Conservation (phyloP, 2,113 vertebrate species). For the Clarias macrocephalus region DNA sequence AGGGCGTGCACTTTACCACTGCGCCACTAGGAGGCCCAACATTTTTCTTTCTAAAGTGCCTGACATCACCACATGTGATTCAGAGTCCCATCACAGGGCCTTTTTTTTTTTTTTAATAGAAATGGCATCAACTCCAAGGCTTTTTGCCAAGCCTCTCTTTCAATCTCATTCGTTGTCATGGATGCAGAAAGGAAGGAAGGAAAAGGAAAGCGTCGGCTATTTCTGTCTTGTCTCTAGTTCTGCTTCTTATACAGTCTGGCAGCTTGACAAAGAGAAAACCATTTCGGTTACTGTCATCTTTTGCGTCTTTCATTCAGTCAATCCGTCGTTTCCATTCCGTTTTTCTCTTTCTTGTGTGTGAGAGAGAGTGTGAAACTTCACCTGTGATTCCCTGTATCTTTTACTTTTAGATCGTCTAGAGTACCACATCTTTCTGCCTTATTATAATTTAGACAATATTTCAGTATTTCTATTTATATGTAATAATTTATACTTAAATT, state of each 20-base stretch:
- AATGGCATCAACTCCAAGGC: background rate
- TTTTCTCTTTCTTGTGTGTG: background rate
- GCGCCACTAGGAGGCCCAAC: too few relatives aligned
- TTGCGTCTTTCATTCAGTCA: constrained; percentile 1
- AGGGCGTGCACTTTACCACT: too few relatives aligned
- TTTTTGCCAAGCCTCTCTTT: constrained; percentile 1
- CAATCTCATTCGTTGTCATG: constrained; percentile 31
- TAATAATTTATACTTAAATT: background rate
- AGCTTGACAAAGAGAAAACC: constrained; percentile 40
- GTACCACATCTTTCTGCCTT: background rate
- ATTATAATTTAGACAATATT: background rate
- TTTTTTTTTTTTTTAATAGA: background rate
- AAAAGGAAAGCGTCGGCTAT: constrained; percentile 21
- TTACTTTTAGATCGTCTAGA: background rate
- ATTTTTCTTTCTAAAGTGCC: background rate
- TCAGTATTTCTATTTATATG: background rate
- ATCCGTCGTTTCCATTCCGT: background rate
- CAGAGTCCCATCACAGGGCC: background rate
- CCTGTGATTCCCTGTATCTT: background rate
- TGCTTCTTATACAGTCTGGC: constrained; percentile 36
- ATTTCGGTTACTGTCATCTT: background rate
- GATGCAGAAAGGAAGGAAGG: constrained; percentile 13
- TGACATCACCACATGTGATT: background rate
- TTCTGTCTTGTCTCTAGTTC: constrained; percentile 45
- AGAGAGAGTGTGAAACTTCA: background rate